Evolutionary conservation across 1,140 invertebrate genomes (phyloP).

Genomic region (Papilio xuthus): DNA sequence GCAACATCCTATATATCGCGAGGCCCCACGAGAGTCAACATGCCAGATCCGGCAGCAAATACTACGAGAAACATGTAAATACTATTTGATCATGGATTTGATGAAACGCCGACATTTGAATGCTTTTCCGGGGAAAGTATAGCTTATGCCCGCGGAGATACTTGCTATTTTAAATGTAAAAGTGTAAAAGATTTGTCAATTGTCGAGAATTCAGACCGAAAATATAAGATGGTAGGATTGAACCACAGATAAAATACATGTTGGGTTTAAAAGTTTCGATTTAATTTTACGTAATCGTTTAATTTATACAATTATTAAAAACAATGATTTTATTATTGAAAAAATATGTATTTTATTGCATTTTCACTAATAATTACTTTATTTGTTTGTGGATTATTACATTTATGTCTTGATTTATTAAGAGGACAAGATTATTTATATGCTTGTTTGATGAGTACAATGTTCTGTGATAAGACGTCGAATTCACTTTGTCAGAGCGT

Average conservation of each 20-base stretch:
- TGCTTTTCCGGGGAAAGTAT: constrained; percentile 38
- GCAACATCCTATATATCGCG: constrained; percentile 65
- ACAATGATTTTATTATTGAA: too few species aligned
- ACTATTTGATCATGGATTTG: constrained; percentile 73
- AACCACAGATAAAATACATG: too few species aligned
- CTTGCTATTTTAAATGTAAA: not conserved
- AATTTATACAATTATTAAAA: too few species aligned
- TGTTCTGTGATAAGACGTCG: constrained; percentile 26
- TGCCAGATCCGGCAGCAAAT: constrained; percentile 66
- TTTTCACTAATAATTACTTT: not conserved
- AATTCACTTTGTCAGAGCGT: constrained; percentile 7
- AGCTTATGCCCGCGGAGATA: not conserved
- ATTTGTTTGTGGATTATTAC: not conserved
- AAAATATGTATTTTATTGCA: not conserved
- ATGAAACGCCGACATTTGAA: constrained; percentile 50
- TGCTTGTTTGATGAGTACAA: constrained; percentile 18
- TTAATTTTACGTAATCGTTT: too few species aligned
- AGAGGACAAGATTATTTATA: constrained; percentile 27
- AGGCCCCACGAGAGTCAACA: constrained; percentile 65
- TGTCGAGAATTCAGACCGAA: not conserved
- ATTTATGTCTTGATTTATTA: constrained; percentile 10
- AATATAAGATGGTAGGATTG: not conserved
- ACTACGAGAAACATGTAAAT: constrained; percentile 72
- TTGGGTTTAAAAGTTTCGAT: too few species aligned
- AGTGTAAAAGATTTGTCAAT: not conserved